Percentiles rank a stretch among this genome's conserved stretches.
phyloP scores from a whole-genome alignment of 2,888 invertebrate genomes.

The Mycogona germanica region DNA sequence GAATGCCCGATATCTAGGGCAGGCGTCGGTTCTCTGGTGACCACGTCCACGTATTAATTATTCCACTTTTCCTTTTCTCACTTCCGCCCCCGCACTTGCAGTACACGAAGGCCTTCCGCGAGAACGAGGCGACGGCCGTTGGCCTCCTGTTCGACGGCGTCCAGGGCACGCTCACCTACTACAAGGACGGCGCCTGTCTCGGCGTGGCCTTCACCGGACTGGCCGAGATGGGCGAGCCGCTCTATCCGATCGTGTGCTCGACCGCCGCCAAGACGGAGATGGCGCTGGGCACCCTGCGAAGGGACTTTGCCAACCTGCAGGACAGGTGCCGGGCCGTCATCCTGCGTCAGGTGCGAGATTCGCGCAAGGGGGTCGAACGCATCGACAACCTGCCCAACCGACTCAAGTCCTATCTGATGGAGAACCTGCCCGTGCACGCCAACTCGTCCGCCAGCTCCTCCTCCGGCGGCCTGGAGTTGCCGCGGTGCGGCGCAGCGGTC shows the following conservation, averaged over 20 bases:
- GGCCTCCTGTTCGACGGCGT: constrained; percentile 54
- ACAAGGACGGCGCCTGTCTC: constrained; percentile 52
- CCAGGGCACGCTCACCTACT: constrained; percentile 52
- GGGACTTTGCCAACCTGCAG: constrained; percentile 53
- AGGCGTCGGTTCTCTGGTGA: no score
- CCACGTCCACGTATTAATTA: no score
- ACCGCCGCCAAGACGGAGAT: constrained; percentile 64
- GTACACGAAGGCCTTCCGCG: constrained; percentile 54
- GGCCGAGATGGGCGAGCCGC: constrained; percentile 44
- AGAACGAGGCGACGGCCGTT: constrained; percentile 52
- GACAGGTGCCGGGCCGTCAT: constrained; percentile 53
- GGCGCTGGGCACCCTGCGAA: constrained; percentile 45
- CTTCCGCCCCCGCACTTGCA: no score
- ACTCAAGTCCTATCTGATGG: constrained; percentile 45
- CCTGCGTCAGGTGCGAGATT: constrained; percentile 40
- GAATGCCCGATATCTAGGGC: no score
- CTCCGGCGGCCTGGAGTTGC: no score
- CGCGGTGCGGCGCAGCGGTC: no score
- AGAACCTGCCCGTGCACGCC: constrained; percentile 35
- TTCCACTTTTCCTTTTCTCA: no score
- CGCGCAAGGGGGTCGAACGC: constrained; percentile 40
- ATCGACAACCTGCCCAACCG: constrained; percentile 46
- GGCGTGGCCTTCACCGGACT: constrained; percentile 58
- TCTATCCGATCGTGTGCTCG: constrained; percentile 56
- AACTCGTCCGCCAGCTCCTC: no score